Conservation (phyloP, 2,797 vertebrate species). For the Stomatorhinus walkeri region DNA sequence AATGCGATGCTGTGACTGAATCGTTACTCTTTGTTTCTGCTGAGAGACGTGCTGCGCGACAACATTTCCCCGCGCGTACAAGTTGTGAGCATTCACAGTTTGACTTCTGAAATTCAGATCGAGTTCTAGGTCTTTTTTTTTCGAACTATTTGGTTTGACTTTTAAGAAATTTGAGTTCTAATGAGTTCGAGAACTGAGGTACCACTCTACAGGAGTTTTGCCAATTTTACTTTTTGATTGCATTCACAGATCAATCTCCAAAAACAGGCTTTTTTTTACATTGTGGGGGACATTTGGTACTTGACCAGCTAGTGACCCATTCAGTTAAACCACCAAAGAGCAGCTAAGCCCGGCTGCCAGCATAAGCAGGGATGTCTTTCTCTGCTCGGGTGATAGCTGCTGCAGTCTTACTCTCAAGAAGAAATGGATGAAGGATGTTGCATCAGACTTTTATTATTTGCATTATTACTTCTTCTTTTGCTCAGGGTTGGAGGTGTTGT, state of each 20-base stretch:
- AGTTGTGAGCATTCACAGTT: too few relatives aligned
- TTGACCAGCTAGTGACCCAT: background rate
- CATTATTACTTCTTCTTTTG: background rate
- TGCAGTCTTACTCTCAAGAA: background rate
- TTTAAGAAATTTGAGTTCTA: too few relatives aligned
- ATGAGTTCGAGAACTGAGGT: too few relatives aligned
- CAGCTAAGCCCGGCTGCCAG: background rate
- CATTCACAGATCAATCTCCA: background rate
- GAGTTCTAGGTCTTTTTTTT: too few relatives aligned
- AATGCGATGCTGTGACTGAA: too few relatives aligned
- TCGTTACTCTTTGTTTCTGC: too few relatives aligned
- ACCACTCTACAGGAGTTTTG: background rate
- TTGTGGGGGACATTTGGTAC: background rate
- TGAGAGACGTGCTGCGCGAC: too few relatives aligned
- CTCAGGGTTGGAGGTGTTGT: background rate
- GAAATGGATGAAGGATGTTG: background rate
- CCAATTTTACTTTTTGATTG: background rate
- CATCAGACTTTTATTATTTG: background rate
- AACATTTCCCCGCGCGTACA: too few relatives aligned
- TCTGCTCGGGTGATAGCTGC: background rate
- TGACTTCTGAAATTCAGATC: too few relatives aligned
- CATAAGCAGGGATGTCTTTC: background rate
- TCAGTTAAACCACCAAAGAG: background rate
- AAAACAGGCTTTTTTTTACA: background rate
- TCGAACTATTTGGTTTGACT: too few relatives aligned